These are phyloP conservation scores for Pleuronectes platessa DNA, from an alignment of 2,113 vertebrate genomes.

Conservation along the genomic window DNA sequence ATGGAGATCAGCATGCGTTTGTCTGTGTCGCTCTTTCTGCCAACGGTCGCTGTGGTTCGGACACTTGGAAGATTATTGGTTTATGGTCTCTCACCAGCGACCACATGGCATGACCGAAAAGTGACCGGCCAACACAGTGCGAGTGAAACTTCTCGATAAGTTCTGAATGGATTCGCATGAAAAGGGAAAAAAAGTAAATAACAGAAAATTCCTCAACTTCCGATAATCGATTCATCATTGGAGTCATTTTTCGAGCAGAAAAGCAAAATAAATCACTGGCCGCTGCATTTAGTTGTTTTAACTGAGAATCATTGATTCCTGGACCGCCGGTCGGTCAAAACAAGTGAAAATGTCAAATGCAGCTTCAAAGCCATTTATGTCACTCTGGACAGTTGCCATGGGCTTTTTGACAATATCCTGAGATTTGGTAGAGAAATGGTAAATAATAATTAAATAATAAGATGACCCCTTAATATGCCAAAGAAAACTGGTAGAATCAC, in stretches of 20 bases:
- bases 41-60: conserved; percentile 23
- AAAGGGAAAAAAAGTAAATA: background rate
- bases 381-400: too few species aligned
- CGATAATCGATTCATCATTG: background rate
- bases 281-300: too few species aligned
- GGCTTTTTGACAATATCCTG: too few species aligned
- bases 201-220: background rate
- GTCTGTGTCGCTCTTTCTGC: background rate
- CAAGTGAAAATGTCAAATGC: too few species aligned
- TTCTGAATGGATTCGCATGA: background rate
- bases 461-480: too few species aligned
- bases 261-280: background rate
- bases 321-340: too few species aligned
- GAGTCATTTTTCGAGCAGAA: background rate
- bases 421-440: background rate
- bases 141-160: background rate
- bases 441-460: background rate
- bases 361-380: too few species aligned
- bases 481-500: too few species aligned
- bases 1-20: too few species aligned
- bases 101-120: conserved; percentile 33
- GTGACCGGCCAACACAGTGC: background rate
- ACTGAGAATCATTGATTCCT: too few species aligned
- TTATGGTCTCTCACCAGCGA: background rate
- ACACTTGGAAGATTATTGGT: conserved; percentile 2